A percentile compares a stretch with the other conserved stretches of the same genome.
Evolutionary conservation across 2,888 invertebrate genomes (phyloP).

Genomic region (Drosophila dives): DNA sequence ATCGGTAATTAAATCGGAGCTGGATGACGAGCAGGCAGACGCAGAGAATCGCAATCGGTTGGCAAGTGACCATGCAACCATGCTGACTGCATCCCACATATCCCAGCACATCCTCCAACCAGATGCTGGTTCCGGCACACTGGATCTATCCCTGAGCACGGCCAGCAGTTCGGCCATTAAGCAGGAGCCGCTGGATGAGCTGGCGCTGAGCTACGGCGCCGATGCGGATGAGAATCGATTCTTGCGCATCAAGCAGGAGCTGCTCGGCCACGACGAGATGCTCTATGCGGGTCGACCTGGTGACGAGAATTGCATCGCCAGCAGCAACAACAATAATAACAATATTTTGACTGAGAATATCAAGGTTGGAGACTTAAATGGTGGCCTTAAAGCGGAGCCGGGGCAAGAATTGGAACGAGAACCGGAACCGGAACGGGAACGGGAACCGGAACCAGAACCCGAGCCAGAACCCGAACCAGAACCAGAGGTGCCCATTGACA

Average conservation of each 20-base stretch:
- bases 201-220: slow-evolving; percentile 42
- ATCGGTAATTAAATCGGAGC: slow-evolving; percentile 57
- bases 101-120: background rate
- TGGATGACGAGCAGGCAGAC: slow-evolving; percentile 26
- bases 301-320: slow-evolving; percentile 22
- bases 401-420: slow-evolving; percentile 30
- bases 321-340: slow-evolving; percentile 49
- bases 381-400: slow-evolving; percentile 44
- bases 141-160: slow-evolving; percentile 49
- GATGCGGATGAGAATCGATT: slow-evolving; percentile 73
- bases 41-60: background rate
- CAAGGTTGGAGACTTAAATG: slow-evolving; percentile 24
- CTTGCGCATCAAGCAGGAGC: slow-evolving; percentile 77
- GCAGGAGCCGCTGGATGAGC: slow-evolving; percentile 66
- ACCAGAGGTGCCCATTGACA: slow-evolving; percentile 94
- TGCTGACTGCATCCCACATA: background rate
- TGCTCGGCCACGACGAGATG: slow-evolving; percentile 61
- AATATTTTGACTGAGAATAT: slow-evolving; percentile 32
- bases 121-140: slow-evolving; percentile 16
- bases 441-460: slow-evolving; percentile 59
- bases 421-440: slow-evolving; percentile 1
- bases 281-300: slow-evolving; percentile 20
- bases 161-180: slow-evolving; percentile 54
- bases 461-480: slow-evolving; percentile 82
- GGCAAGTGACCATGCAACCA: background rate